Percentiles rank a stretch among this genome's conserved stretches.
These are phyloP conservation scores for Cyprinella venusta DNA, from an alignment of 2,797 vertebrate genomes.

Conservation along the genomic window DNA sequence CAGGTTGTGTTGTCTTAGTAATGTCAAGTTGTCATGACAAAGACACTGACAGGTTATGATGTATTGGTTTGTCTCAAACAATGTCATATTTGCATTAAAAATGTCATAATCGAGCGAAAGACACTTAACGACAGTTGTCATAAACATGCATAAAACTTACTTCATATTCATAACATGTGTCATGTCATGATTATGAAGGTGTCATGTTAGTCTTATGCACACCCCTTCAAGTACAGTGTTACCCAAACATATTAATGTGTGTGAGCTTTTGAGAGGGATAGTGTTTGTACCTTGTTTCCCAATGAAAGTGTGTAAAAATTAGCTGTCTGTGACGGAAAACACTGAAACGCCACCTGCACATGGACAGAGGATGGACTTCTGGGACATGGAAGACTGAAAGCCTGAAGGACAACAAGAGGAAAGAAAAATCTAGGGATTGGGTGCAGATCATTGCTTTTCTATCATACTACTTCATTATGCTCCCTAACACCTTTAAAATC, in stretches of 20 bases:
- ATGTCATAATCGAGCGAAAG: no score
- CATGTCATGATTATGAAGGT: no score
- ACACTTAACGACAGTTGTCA: no score
- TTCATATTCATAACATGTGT: no score
- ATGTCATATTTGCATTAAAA: no score
- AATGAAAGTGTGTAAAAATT: constrained; percentile 74
- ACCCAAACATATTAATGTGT: constrained; percentile 19
- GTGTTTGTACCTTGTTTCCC: constrained; percentile 73
- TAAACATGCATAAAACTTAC: no score
- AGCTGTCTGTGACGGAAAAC: constrained; percentile 71
- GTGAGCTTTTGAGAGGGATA: constrained; percentile 34
- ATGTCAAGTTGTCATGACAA: no score
- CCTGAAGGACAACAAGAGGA: constrained; percentile 66
- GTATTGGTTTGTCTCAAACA: no score
- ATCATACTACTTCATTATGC: background rate
- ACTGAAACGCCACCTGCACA: constrained; percentile 77
- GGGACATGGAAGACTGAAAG: constrained; percentile 70
- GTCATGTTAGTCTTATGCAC: no score
- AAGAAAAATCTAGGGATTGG: constrained; percentile 61
- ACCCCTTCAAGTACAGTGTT: no score
- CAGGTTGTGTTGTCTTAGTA: no score
- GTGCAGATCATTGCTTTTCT: constrained; percentile 32
- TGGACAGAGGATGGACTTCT: constrained; percentile 61
- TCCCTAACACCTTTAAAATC: background rate
- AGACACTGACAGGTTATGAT: no score